These are phyloP conservation scores for Sisor rabdophorus DNA, from an alignment of 2,113 vertebrate genomes.

Conservation along the genomic window DNA sequence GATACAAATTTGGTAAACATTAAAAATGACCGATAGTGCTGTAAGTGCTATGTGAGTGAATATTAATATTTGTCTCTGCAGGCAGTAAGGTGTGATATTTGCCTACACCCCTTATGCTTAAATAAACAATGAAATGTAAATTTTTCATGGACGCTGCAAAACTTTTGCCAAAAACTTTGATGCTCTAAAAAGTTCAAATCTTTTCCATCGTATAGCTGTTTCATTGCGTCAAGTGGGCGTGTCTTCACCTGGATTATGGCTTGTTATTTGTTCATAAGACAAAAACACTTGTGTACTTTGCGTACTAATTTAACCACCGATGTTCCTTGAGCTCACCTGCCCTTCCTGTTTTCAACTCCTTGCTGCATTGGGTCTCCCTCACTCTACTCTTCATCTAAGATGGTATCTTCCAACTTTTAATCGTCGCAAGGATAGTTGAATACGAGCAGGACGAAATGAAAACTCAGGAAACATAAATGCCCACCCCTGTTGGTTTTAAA, in stretches of 20 bases:
- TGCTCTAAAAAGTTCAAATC: conserved; percentile 32
- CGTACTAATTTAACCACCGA: not conserved
- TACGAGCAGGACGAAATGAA: too few species aligned
- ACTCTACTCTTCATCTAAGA: too few species aligned
- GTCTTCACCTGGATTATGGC: not conserved
- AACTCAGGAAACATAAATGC: too few species aligned
- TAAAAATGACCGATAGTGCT: conserved; percentile 12
- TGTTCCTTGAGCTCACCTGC: too few species aligned
- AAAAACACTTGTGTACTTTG: not conserved
- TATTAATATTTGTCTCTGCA: conserved; percentile 32
- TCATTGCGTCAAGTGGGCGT: not conserved
- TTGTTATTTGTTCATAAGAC: not conserved
- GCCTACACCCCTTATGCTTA: conserved; percentile 6
- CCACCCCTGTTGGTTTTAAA: not conserved
- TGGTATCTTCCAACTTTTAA: too few species aligned
- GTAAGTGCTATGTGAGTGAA: conserved; percentile 33
- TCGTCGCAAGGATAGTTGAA: too few species aligned
- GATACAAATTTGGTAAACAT: conserved; percentile 43
- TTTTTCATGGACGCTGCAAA: conserved; percentile 12
- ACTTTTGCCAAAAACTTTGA: not conserved
- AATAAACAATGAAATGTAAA: conserved; percentile 30
- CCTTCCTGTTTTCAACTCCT: too few species aligned
- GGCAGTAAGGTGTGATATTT: conserved; percentile 27
- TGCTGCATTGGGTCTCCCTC: too few species aligned
- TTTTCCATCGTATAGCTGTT: conserved; percentile 25